Evolutionary conservation across 2,797 vertebrate species (phyloP).

Genomic region (Borostomias antarcticus): DNA sequence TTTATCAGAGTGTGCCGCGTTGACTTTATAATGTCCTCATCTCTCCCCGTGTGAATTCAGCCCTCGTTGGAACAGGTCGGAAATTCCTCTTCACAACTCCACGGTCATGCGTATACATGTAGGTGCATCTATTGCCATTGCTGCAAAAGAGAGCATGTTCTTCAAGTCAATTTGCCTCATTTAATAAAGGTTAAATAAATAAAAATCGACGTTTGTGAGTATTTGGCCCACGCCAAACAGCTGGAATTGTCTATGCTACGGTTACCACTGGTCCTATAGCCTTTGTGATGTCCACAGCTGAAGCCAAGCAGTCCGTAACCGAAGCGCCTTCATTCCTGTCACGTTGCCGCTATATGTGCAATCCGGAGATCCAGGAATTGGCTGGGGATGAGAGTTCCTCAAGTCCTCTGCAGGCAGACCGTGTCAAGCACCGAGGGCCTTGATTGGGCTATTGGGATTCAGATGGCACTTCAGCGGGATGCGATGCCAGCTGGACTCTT

Average conservation of each 20-base stretch:
- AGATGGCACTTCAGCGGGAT: constrained; percentile 1
- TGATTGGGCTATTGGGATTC: constrained; percentile 14
- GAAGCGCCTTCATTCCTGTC: background rate
- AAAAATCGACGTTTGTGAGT: no score
- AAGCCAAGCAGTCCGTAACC: no score
- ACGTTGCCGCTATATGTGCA: background rate
- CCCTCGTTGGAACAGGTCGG: background rate
- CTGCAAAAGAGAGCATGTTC: no score
- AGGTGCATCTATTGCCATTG: no score
- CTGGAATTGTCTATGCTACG: no score
- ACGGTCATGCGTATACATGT: no score
- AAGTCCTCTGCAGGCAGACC: constrained; percentile 1
- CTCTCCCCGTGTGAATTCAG: background rate
- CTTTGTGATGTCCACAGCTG: background rate
- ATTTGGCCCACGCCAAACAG: no score
- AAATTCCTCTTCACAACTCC: background rate
- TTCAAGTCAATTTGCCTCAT: no score
- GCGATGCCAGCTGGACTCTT: constrained; percentile 5
- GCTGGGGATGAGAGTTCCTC: background rate
- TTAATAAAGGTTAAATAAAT: no score
- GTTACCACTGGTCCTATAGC: no score
- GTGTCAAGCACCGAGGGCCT: background rate
- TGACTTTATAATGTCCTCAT: constrained; percentile 8
- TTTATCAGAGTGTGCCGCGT: constrained; percentile 35
- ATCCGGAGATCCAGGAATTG: background rate